Evolutionary conservation across 2,888 invertebrate genomes (phyloP).

Genomic region (Augochlorella aurata): DNA sequence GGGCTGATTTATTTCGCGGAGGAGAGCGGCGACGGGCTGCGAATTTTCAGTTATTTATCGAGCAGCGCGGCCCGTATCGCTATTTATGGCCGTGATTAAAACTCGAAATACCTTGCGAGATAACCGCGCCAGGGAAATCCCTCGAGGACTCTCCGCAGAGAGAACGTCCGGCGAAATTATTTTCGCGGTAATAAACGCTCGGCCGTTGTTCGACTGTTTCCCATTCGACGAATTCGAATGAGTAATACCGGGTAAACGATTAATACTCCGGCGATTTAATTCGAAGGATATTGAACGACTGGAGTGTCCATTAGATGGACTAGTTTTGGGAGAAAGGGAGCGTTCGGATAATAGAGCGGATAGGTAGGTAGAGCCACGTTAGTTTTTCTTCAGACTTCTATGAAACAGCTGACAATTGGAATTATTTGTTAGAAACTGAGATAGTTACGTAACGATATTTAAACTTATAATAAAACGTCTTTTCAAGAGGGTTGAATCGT

Average conservation of each 20-base stretch:
- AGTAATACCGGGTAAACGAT: background rate
- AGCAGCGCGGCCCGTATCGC: background rate
- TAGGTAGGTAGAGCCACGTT: too few species aligned
- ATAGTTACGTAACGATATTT: too few species aligned
- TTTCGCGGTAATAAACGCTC: background rate
- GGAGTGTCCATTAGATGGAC: too few species aligned
- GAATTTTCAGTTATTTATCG: slow-evolving; percentile 49
- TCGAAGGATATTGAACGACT: too few species aligned
- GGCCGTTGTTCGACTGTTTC: background rate
- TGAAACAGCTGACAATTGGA: too few species aligned
- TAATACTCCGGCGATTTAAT: background rate
- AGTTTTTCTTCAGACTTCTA: too few species aligned
- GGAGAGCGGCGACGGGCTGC: slow-evolving; percentile 21
- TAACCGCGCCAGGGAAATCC: background rate
- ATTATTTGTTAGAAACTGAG: too few species aligned
- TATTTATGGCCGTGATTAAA: slow-evolving; percentile 29
- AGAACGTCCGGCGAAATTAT: background rate
- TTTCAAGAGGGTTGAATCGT: too few species aligned
- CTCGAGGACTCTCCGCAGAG: background rate
- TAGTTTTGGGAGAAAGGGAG: too few species aligned
- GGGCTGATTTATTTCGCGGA: slow-evolving; percentile 56
- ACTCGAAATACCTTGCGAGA: background rate
- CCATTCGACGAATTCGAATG: background rate
- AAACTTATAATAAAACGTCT: too few species aligned
- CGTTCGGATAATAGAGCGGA: too few species aligned